Conservation (phyloP, 2,888 invertebrate species). For the Arge pagana region DNA sequence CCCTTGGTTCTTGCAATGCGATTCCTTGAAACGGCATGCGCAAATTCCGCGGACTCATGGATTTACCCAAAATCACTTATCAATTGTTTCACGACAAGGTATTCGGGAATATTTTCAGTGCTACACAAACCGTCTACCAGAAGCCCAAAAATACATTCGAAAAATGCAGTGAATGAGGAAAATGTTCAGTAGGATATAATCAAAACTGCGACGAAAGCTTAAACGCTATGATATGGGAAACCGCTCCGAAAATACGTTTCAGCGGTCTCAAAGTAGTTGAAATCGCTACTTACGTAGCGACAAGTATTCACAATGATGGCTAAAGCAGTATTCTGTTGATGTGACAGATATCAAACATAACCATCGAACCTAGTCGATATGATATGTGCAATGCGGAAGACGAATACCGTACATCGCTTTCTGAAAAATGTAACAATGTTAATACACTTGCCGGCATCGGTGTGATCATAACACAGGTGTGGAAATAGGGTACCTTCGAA, state of each 20-base stretch:
- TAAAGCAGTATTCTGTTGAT: no score
- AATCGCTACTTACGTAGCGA: constrained; percentile 22
- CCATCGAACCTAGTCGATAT: no score
- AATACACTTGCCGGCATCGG: no score
- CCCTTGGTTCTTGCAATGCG: constrained; percentile 32
- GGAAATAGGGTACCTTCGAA: no score
- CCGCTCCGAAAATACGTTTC: constrained; percentile 19
- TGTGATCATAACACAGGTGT: no score
- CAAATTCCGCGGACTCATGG: constrained; percentile 31
- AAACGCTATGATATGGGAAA: constrained; percentile 21
- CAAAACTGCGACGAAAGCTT: constrained; percentile 23
- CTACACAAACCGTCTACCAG: constrained; percentile 19
- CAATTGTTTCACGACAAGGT: constrained; percentile 14
- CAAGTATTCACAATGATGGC: constrained; percentile 24
- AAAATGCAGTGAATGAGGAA: constrained; percentile 26
- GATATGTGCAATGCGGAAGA: no score
- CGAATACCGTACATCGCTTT: no score
- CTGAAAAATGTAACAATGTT: no score
- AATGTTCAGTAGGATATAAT: no score
- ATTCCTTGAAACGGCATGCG: constrained; percentile 33
- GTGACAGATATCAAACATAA: no score
- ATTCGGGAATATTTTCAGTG: constrained; percentile 10
- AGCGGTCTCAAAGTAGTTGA: constrained; percentile 20
- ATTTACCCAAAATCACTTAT: constrained; percentile 21
- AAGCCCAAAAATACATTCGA: constrained; percentile 7